Evolutionary conservation across 2,888 invertebrate species (phyloP).

Genomic region (Melanophora roralis): DNA sequence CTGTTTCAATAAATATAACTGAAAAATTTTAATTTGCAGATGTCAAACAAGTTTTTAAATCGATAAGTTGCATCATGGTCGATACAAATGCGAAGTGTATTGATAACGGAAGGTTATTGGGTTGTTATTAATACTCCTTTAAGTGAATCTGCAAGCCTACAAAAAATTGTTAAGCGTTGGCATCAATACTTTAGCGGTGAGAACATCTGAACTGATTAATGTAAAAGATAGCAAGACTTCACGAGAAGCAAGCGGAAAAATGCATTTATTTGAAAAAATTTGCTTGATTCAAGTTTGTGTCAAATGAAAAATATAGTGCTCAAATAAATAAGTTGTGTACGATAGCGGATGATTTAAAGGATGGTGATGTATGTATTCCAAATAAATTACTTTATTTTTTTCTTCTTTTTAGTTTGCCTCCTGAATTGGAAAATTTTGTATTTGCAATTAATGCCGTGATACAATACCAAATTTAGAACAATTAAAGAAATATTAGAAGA

Average conservation of each 20-base stretch:
- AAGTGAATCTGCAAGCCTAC: neutral
- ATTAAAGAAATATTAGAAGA: slow-evolving; percentile 14
- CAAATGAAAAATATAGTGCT: neutral
- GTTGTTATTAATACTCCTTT: neutral
- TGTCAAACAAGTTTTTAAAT: neutral
- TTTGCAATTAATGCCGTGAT: slow-evolving; percentile 18
- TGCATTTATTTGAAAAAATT: neutral
- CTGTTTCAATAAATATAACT: too few species aligned
- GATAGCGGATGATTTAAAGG: slow-evolving; percentile 3
- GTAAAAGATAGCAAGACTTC: neutral
- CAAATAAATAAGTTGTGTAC: slow-evolving; percentile 19
- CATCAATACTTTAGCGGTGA: neutral
- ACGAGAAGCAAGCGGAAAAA: neutral
- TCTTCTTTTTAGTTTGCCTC: slow-evolving; percentile 18
- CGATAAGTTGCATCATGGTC: neutral
- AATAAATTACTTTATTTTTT: neutral
- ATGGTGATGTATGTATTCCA: neutral
- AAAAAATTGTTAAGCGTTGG: neutral
- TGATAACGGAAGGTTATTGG: neutral
- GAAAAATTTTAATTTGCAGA: neutral
- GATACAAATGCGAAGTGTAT: neutral
- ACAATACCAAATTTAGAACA: neutral
- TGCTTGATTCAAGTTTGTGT: slow-evolving; percentile 2
- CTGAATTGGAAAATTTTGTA: slow-evolving; percentile 31
- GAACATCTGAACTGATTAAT: neutral